phyloP scores from a whole-genome alignment of 2,113 vertebrate species.

The Actenoides lindsayi region DNA sequence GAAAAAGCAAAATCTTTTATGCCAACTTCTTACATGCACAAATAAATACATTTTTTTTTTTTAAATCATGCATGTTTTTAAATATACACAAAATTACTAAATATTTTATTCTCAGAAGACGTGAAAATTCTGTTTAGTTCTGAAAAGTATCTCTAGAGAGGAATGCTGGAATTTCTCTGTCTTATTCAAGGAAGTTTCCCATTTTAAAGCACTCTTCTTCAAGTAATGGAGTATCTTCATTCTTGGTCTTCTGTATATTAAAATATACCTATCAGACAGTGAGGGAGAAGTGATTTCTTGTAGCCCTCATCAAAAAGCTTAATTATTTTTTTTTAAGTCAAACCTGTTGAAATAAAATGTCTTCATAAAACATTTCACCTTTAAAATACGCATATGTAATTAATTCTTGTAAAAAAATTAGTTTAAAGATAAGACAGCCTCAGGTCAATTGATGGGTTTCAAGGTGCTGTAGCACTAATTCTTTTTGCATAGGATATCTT shows the following conservation, averaged over 20 bases:
- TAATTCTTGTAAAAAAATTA: background rate
- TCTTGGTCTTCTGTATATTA: background rate
- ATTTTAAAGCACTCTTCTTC: background rate
- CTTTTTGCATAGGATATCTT: background rate
- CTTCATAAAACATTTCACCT: accelerated
- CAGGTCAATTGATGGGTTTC: background rate
- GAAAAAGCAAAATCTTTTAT: background rate
- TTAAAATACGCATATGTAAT: background rate
- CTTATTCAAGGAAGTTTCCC: background rate
- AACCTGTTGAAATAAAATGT: background rate
- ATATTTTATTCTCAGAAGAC: background rate
- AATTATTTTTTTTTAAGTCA: background rate
- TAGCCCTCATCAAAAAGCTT: background rate
- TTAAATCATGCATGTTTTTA: background rate
- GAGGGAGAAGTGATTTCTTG: background rate
- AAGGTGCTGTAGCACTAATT: background rate
- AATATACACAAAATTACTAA: background rate
- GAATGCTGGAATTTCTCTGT: background rate
- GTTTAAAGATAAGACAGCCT: background rate
- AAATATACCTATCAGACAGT: background rate
- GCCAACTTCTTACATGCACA: background rate
- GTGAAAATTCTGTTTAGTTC: background rate
- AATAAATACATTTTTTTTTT: background rate
- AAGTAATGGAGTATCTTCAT: background rate
- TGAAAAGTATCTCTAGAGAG: background rate